Evolutionary conservation across 2,797 vertebrate genomes (phyloP), one percentile per base, ranked within the genome.

Genomic region (Sciurus carolinensis): DNA sequence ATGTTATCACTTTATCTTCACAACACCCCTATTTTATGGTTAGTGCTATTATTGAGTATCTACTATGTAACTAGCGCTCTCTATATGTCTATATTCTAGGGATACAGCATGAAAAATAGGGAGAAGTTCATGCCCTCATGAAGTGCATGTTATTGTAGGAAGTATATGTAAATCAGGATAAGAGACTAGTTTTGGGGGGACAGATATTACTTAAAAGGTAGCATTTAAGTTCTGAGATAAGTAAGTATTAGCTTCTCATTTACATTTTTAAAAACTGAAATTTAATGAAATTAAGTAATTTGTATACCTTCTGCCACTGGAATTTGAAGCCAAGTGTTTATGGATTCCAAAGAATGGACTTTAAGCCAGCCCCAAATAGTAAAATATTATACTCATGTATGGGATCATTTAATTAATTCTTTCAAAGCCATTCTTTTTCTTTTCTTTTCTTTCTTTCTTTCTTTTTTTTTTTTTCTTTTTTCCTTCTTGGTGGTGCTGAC

Each of bases 281-380:
- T 81, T 42, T 30, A 88, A 14, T 44, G 20, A 92, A 28, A 57
- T 86, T 66, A 72, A 79, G 11, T 86, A 92, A 91, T 82, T 77
- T 93, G 26, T 85, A 50, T 76, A 20, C 33, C 44, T 33, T 12
- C 15, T 86, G 17, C 44, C 67, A 5, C 80, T 87, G 66, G 72
- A 47, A 83, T 90, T 79, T 87, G 64, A 96, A 79, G 47, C 33
- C 64, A 93, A 71, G 10, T 30, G 36, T 95, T 84, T 88, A 28
- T 88, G 28, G 14, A 87, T n/a, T 59, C 24, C n/a, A 86, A 64
- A 87, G 59, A 85, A 69, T 76, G 18, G 36, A 18, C 26, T 93
- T 47, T 90, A 83, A 83, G 50, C 13, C 28, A 96, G 76, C 62
- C 39, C 71, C 90, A 22, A 8, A n/a, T 79, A 83, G 57, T n/a